These are phyloP conservation scores for Bhutanitis thaidina DNA, from an alignment of 2,888 invertebrate genomes.

Conservation along the genomic window DNA sequence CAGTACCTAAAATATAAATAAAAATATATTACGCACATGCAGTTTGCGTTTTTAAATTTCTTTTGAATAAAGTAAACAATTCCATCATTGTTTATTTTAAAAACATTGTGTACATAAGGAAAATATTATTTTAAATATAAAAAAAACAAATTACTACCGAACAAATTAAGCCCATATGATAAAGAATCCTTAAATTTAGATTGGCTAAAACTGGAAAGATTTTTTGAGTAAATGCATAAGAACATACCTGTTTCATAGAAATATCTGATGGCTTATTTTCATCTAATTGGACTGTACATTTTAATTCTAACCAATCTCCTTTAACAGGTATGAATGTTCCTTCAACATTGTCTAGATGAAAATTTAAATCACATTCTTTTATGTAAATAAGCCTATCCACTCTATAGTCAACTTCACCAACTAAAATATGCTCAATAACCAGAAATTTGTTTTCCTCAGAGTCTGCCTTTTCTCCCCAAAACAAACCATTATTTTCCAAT, in stretches of 20 bases:
- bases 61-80: too few species aligned
- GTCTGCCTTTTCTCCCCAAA: conserved; percentile 68
- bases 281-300: conserved; percentile 82
- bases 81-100: too few species aligned
- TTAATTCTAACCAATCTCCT: conserved; percentile 85
- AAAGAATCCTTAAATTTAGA: too few species aligned
- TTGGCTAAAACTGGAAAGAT: too few species aligned
- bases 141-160: too few species aligned
- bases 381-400: conserved; percentile 61
- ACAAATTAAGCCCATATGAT: too few species aligned
- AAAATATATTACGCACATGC: too few species aligned
- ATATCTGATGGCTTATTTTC: conserved; percentile 72
- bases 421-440: conserved; percentile 55
- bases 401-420: conserved; percentile 53
- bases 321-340: conserved; percentile 83
- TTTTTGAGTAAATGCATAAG: too few species aligned
- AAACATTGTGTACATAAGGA: too few species aligned
- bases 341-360: conserved; percentile 81
- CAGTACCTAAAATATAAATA: conserved; percentile 72
- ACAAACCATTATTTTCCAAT: conserved; percentile 71
- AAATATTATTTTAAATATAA: too few species aligned
- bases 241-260: conserved; percentile 53
- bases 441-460: conserved; percentile 44
- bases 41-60: too few species aligned
- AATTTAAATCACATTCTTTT: conserved; percentile 75